Conservation (phyloP, 2,888 invertebrate genomes). For the Clunio marinus region DNA sequence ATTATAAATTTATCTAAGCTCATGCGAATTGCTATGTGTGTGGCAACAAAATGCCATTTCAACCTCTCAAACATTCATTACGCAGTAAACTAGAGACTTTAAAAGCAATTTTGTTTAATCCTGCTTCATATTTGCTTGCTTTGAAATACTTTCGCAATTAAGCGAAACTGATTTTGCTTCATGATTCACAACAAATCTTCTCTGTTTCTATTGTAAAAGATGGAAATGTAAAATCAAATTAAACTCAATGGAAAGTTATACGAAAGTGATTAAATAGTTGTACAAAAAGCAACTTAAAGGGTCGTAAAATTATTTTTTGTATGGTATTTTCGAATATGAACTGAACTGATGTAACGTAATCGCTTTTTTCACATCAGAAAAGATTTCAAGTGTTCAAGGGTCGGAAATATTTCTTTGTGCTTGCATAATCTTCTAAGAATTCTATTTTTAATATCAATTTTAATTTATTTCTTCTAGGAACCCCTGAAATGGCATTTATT, state of each 20-base stretch:
- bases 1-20: background rate
- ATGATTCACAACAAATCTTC: background rate
- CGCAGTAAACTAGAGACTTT: background rate
- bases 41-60: background rate
- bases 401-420: too few relatives aligned
- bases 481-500: constrained; percentile 85
- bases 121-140: background rate
- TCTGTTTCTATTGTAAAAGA: too few relatives aligned
- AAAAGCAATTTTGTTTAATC: too few relatives aligned
- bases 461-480: constrained; percentile 55
- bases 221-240: too few relatives aligned
- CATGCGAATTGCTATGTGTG: background rate
- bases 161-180: background rate
- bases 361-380: constrained; percentile 22
- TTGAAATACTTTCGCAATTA: too few relatives aligned
- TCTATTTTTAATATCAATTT: background rate
- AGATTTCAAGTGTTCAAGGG: constrained; percentile 25
- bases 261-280: background rate
- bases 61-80: background rate
- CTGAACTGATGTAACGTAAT: constrained; percentile 12
- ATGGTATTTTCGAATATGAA: background rate
- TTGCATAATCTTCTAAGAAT: too few relatives aligned
- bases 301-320: background rate
- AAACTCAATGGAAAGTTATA: too few relatives aligned
- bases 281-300: too few relatives aligned